Conservation (phyloP, 2,888 invertebrate species). For the Therioaphis trifolii region DNA sequence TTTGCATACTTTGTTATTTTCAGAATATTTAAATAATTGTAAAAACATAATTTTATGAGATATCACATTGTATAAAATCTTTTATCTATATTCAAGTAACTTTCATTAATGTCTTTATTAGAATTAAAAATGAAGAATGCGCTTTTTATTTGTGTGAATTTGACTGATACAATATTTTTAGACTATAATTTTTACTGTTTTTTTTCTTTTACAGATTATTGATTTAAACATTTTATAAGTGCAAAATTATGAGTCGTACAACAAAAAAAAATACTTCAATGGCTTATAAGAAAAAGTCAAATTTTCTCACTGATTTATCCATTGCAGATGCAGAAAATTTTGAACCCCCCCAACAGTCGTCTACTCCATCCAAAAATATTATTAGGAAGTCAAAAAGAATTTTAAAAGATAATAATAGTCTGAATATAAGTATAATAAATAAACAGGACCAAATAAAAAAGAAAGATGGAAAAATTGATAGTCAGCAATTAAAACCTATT, state of each 20-base stretch:
- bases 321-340: constrained; percentile 49
- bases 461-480: constrained; percentile 5
- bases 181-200: neutral
- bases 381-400: constrained; percentile 27
- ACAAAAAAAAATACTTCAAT: neutral
- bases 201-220: constrained; percentile 10
- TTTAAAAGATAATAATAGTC: constrained; percentile 39
- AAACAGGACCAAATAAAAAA: neutral
- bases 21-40: too few relatives aligned
- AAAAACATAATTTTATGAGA: too few relatives aligned
- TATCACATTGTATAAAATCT: too few relatives aligned
- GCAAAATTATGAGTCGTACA: neutral
- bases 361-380: constrained; percentile 34
- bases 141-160: too few relatives aligned
- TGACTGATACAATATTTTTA: too few relatives aligned
- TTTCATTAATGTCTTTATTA: too few relatives aligned
- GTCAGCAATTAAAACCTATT: neutral
- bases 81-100: too few relatives aligned
- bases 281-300: constrained; percentile 10
- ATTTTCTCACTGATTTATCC: neutral
- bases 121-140: too few relatives aligned
- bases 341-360: constrained; percentile 44
- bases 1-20: too few relatives aligned
- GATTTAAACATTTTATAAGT: neutral
- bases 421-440: constrained; percentile 48